These are phyloP conservation scores for Serripes groenlandicus DNA, from an alignment of 2,888 invertebrate species.

Conservation along the genomic window DNA sequence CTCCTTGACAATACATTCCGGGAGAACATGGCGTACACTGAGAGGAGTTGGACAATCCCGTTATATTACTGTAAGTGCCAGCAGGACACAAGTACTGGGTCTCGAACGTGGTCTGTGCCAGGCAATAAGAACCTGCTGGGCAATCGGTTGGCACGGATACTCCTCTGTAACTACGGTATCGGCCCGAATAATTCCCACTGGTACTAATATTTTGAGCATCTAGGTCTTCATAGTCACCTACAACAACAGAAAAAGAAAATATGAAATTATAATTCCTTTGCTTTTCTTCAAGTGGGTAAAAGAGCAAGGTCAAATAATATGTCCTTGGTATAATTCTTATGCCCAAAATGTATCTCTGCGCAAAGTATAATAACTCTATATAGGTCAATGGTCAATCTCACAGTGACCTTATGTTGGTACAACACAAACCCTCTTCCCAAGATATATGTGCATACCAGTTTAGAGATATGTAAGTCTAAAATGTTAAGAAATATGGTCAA, in stretches of 20 bases:
- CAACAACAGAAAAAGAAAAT: background rate
- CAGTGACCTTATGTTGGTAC: too few species aligned
- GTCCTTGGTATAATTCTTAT: too few species aligned
- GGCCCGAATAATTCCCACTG: slow-evolving; percentile 80
- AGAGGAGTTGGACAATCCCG: slow-evolving; percentile 75
- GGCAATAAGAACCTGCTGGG: slow-evolving; percentile 84
- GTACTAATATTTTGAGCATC: slow-evolving; percentile 79
- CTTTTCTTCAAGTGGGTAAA: too few species aligned
- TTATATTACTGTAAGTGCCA: slow-evolving; percentile 83
- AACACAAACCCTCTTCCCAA: too few species aligned
- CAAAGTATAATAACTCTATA: too few species aligned
- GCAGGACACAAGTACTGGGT: slow-evolving; percentile 82
- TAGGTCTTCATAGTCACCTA: slow-evolving; percentile 82
- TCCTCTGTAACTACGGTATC: slow-evolving; percentile 82
- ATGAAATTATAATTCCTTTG: too few species aligned
- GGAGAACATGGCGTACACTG: slow-evolving; percentile 84
- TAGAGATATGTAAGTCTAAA: too few species aligned
- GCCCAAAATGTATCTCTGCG: too few species aligned
- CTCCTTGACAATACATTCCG: slow-evolving; percentile 81
- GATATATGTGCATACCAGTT: too few species aligned
- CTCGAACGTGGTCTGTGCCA: slow-evolving; percentile 75
- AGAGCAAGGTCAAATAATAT: too few species aligned
- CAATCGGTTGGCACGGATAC: slow-evolving; percentile 82
- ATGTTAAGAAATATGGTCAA: too few species aligned
- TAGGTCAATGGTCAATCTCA: too few species aligned